Evolutionary conservation across 2,888 invertebrate species (phyloP), one percentile per base, ranked within the genome.

Genomic region (Drosophila rubida): DNA sequence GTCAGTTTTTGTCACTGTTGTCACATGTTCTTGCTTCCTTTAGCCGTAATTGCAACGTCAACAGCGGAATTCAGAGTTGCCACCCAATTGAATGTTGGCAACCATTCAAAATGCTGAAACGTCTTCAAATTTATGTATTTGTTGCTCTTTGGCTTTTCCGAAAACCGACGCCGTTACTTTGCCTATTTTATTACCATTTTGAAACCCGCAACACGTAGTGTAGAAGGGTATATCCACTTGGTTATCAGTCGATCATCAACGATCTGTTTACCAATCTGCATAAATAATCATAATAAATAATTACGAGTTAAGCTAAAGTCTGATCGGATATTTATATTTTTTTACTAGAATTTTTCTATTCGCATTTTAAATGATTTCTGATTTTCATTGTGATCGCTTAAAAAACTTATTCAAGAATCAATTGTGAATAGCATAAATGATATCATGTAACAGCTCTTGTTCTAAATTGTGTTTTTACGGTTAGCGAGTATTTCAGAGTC

Each of bases 151-250:
- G 69, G 67, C 87, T 83, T 64, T 80, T 68, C 73, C 70, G 66
- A 80, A 71, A 78, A 75, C 62, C 49, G 39, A 37, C 23, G 81
- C 68, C 71, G 74, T 87, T 88, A 87, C 87, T 83, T 83, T 80
- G 80, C 74, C 82, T 83, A 83, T 83, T 83, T 83, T 88, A 83
- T 88, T 83, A 88, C 87, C 87, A 83, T 83, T 83, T 30, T 30
- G 1, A 30, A 11, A 30, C 30, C 11, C n/a, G 4, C 30, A 32
- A 32, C 32, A n/a, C 5, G 4, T n/a, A n/a, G 32, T 4, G 2
- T 32, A 32, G 32, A 32, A n/a, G 32, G 32, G 32, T n/a, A 32
- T 32, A 32, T 32, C 25, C 4, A 25, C 25, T 25, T 25, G 25
- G 25, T 6, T 7, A 6, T 7, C 25, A 23, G 6, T 23, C 6